Evolutionary conservation across 2,888 invertebrate species (phyloP).

Genomic region (Brenthis hecate): DNA sequence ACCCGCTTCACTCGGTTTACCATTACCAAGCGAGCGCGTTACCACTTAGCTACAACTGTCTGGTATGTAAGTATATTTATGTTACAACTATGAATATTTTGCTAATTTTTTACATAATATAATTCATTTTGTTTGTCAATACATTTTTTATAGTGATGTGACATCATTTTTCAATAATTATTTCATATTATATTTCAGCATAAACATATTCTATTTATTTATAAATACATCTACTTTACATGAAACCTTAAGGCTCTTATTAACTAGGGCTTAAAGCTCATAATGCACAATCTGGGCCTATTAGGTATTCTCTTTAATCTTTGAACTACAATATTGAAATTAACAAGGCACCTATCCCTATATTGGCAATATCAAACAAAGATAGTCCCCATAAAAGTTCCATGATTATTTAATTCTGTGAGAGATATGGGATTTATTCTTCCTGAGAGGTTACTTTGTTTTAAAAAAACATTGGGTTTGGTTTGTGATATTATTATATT

Average conservation of each 20-base stretch:
- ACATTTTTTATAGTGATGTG: no score
- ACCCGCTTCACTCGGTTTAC: no score
- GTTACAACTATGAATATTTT: no score
- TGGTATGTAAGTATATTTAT: no score
- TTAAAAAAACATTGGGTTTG: slow-evolving; percentile 25
- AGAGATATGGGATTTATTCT: slow-evolving; percentile 18
- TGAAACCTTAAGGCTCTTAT: background rate
- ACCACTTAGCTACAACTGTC: no score
- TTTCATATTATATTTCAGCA: no score
- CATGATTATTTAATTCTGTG: slow-evolving; percentile 21
- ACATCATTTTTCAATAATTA: no score
- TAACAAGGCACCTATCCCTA: slow-evolving; percentile 8
- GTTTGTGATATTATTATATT: slow-evolving; percentile 34
- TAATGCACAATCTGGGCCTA: background rate
- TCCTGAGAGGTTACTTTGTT: slow-evolving; percentile 21
- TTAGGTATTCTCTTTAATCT: slow-evolving; percentile 10
- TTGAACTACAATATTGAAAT: slow-evolving; percentile 5
- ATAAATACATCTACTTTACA: no score
- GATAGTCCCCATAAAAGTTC: slow-evolving; percentile 16
- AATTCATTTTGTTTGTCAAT: no score
- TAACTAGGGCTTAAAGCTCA: background rate
- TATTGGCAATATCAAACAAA: slow-evolving; percentile 12
- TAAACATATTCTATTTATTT: no score
- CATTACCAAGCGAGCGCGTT: no score
- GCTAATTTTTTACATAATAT: no score